Conservation (phyloP, 2,113 vertebrate genomes). For the Tachysurus vachellii region DNA sequence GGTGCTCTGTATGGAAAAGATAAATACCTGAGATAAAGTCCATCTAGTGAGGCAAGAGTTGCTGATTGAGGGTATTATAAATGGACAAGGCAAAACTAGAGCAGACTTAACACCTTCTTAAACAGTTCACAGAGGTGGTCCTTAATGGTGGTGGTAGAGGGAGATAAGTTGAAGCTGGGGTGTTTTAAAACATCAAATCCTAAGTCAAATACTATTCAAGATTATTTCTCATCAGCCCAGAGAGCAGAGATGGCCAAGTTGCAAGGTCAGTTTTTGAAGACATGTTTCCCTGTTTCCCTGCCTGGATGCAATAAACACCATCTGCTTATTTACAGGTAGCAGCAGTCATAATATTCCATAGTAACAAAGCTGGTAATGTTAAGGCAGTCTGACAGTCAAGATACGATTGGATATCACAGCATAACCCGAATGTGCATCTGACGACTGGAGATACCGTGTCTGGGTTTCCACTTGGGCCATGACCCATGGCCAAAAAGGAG, state of each 20-base stretch:
- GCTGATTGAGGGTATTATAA: not conserved
- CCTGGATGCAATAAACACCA: not conserved
- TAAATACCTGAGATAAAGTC: not conserved
- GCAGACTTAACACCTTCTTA: not conserved
- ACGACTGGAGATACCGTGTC: not conserved
- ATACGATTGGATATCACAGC: not conserved
- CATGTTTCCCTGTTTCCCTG: too few relatives aligned
- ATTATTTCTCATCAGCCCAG: too few relatives aligned
- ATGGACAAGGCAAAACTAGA: not conserved
- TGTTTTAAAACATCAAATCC: too few relatives aligned
- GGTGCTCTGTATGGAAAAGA: not conserved
- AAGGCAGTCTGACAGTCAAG: not conserved
- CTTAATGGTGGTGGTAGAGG: too few relatives aligned
- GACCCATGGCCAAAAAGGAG: not conserved
- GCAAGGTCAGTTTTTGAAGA: too few relatives aligned
- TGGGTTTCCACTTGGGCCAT: not conserved
- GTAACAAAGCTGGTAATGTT: not conserved
- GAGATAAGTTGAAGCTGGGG: too few relatives aligned
- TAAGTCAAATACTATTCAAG: too few relatives aligned
- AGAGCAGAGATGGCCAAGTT: too few relatives aligned
- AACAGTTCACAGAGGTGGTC: not conserved
- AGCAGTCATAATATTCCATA: not conserved
- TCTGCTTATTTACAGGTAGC: not conserved
- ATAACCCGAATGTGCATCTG: not conserved
- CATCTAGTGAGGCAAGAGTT: not conserved